Evolutionary conservation across 2,797 vertebrate genomes (phyloP), one percentile per base, ranked within the genome.

Genomic region (Poeciliopsis turneri): DNA sequence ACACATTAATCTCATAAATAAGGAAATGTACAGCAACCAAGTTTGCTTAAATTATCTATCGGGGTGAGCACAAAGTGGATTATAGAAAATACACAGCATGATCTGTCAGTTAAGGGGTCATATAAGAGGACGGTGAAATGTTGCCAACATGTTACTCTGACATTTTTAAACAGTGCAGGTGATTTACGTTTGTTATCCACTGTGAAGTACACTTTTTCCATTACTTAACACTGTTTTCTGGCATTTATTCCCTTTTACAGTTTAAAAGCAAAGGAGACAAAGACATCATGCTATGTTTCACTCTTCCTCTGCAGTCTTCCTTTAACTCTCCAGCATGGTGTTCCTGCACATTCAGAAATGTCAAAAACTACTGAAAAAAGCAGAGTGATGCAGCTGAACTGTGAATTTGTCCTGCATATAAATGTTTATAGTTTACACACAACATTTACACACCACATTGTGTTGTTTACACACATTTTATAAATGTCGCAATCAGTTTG

Each of bases 1-100:
- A 90, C 80, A 91, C 59, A 83, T 86, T 83, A 81, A 87, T 88
- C 88, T 91, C 82, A 94, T 95, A 94, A 95, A 95, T 95, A 92
- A 91, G 85, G n/a, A 86, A 85, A 90, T 83, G 84, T 88, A 93
- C 91, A 92, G 89, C 88, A 41, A 87, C 77, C 53, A 86, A 28
- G 81, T 88, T 84, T 83, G 79, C 82, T 93, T 86, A 92, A 92
- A 87, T 88, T 77, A 92, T 87, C 71, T 85, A 76, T 84, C 69
- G 4, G 28, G 83, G 71, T 75, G 79, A 87, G 79, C 72, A 85
- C 87, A 90, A 83, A 77, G 78, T 81, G 82, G 85, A 83, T 86
- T 75, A 85, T 81, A 81, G 79, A 80, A 80, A 82, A 86, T 78
- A 80, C 77, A 61, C 74, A 84, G 79, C 68, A 49, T 20, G 70